Conservation (phyloP, 2,888 invertebrate genomes). For the Stenodera caucasica region DNA sequence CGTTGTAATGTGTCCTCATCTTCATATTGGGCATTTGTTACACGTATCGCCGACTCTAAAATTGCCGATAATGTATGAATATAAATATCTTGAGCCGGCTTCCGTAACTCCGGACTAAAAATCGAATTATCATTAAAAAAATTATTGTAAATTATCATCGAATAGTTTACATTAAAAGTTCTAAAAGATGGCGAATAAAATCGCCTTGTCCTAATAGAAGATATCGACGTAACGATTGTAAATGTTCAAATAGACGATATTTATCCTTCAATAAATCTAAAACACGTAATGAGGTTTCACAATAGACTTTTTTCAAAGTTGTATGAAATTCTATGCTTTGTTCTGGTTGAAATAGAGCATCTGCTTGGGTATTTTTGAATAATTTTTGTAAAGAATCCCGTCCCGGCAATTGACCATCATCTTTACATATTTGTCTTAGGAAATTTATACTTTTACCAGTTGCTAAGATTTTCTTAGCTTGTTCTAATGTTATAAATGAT, state of each 20-base stretch:
- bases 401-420: slow-evolving; percentile 69
- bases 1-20: slow-evolving; percentile 87
- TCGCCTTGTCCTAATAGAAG: slow-evolving; percentile 94
- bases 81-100: slow-evolving; percentile 82
- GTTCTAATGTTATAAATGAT: slow-evolving; percentile 80
- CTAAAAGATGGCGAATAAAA: slow-evolving; percentile 92
- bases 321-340: slow-evolving; percentile 75
- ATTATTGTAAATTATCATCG: neutral
- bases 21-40: slow-evolving; percentile 93
- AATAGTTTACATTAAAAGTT: slow-evolving; percentile 77
- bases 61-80: slow-evolving; percentile 86
- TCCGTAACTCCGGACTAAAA: slow-evolving; percentile 80
- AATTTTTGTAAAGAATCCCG: slow-evolving; percentile 61
- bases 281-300: slow-evolving; percentile 83
- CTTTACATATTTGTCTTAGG: slow-evolving; percentile 87
- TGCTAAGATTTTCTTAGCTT: slow-evolving; percentile 87
- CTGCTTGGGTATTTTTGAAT: slow-evolving; percentile 61
- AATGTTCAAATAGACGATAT: slow-evolving; percentile 87
- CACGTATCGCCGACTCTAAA: slow-evolving; percentile 82
- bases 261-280: slow-evolving; percentile 83
- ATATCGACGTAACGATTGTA: slow-evolving; percentile 88
- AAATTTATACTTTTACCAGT: slow-evolving; percentile 97
- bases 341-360: slow-evolving; percentile 69
- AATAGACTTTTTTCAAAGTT: slow-evolving; percentile 82
- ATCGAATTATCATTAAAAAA: neutral